Percentiles rank a stretch among this genome's conserved stretches.
phyloP scores from a whole-genome alignment of 2,888 invertebrate genomes.

The Nomada ruficornis region DNA sequence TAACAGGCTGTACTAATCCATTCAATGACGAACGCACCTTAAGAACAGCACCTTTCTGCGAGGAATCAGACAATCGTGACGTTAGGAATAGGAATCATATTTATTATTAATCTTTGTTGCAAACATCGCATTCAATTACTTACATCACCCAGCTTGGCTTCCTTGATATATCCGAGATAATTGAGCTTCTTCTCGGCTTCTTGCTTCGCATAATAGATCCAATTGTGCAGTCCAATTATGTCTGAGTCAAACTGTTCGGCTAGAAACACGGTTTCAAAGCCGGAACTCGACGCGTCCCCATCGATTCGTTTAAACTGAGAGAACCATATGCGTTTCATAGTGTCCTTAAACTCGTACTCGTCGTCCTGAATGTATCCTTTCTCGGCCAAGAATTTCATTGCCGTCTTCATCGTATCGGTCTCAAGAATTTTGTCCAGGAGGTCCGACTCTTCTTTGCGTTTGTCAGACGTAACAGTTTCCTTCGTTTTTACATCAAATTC shows the following conservation, averaged over 20 bases:
- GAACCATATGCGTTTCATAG: slow-evolving; percentile 91
- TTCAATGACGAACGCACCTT: slow-evolving; percentile 91
- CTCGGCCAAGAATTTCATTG: slow-evolving; percentile 88
- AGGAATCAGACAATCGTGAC: slow-evolving; percentile 69
- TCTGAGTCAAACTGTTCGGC: slow-evolving; percentile 91
- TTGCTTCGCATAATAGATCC: slow-evolving; percentile 93
- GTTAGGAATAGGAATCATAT: neutral
- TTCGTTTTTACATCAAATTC: slow-evolving; percentile 89
- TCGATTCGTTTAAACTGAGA: slow-evolving; percentile 92
- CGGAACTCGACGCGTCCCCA: slow-evolving; percentile 93
- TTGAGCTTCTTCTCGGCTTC: slow-evolving; percentile 90
- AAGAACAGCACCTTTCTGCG: slow-evolving; percentile 91
- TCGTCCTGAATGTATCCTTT: slow-evolving; percentile 85
- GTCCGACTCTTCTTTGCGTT: slow-evolving; percentile 91
- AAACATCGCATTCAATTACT: slow-evolving; percentile 78
- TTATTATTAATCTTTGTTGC: neutral
- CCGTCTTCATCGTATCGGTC: slow-evolving; percentile 90
- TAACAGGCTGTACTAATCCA: slow-evolving; percentile 90
- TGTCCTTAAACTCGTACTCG: slow-evolving; percentile 88
- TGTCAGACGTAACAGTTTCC: slow-evolving; percentile 90
- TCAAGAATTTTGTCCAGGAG: slow-evolving; percentile 92
- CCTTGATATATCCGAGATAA: slow-evolving; percentile 93
- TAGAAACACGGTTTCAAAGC: slow-evolving; percentile 96
- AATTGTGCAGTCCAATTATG: slow-evolving; percentile 93
- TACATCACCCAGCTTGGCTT: slow-evolving; percentile 89